Evolutionary conservation across 2,888 invertebrate species (phyloP).

Genomic region (Drosophila nr. perissopoda): DNA sequence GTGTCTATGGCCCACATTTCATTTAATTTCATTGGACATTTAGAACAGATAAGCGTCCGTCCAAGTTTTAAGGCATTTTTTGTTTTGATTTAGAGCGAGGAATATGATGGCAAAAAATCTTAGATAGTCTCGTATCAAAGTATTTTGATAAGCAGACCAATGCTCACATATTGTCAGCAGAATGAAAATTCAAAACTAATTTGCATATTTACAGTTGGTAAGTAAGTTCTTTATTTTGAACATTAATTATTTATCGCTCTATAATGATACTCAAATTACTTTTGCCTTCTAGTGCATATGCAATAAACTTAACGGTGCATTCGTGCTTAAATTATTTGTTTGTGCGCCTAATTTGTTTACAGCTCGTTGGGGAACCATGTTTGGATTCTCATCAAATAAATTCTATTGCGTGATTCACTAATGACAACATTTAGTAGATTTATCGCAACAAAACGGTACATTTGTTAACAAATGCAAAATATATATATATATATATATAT

Average conservation of each 20-base stretch:
- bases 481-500: neutral
- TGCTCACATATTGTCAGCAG: neutral
- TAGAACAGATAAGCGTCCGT: slow-evolving; percentile 34
- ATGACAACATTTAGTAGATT: slow-evolving; percentile 1
- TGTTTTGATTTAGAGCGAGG: slow-evolving; percentile 34
- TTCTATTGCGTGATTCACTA: slow-evolving; percentile 11
- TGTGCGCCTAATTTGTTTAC: slow-evolving; percentile 10
- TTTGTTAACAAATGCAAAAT: slow-evolving; percentile 2
- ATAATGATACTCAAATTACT: neutral
- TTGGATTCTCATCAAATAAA: slow-evolving; percentile 23
- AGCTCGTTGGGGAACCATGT: slow-evolving; percentile 20
- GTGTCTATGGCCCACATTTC: slow-evolving; percentile 21
- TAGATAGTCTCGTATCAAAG: neutral
- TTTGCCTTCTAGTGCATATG: neutral
- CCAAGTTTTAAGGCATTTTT: slow-evolving; percentile 20
- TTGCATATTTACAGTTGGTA: neutral
- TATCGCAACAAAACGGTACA: slow-evolving; percentile 20
- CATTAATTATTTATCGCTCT: neutral
- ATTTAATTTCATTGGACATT: slow-evolving; percentile 18
- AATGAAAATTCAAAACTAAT: neutral
- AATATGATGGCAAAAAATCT: slow-evolving; percentile 4
- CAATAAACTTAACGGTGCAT: neutral
- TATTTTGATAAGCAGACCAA: neutral
- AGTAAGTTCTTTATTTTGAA: neutral
- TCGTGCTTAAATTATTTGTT: neutral